Percentiles rank a stretch among this genome's conserved stretches.
Evolutionary conservation across 2,888 invertebrate species (phyloP).

Genomic region (Caenorhabditis uteleia): DNA sequence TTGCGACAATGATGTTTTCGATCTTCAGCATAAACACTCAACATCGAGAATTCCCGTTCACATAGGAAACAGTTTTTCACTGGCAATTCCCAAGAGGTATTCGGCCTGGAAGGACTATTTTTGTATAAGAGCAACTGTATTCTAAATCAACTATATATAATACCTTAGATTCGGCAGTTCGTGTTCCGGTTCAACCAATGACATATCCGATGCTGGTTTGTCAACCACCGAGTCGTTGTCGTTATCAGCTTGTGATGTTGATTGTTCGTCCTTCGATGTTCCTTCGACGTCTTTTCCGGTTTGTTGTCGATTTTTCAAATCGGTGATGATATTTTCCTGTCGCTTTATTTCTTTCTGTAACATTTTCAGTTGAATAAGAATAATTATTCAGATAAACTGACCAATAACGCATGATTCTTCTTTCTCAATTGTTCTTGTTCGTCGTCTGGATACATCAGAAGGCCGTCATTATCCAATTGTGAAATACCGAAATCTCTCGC

Average conservation of each 20-base stretch:
- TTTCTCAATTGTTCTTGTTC: slow-evolving; percentile 31
- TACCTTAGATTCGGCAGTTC: slow-evolving; percentile 16
- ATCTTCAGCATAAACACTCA: slow-evolving; percentile 24
- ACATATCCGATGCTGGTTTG: slow-evolving; percentile 29
- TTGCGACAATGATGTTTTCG: slow-evolving; percentile 44
- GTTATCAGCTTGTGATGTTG: no score
- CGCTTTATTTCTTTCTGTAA: background rate
- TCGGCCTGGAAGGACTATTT: no score
- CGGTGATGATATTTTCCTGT: slow-evolving; percentile 11
- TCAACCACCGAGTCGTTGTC: no score
- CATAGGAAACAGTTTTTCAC: slow-evolving; percentile 44
- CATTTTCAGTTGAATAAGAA: no score
- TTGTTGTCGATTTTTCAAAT: no score
- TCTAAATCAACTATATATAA: no score
- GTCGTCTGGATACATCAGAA: slow-evolving; percentile 38
- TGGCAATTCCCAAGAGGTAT: no score
- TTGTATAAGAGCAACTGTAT: no score
- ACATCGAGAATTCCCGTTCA: slow-evolving; percentile 10
- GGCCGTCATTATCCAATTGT: slow-evolving; percentile 47
- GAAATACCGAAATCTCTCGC: background rate
- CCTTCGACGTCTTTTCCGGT: background rate
- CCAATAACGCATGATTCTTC: slow-evolving; percentile 8
- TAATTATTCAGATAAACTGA: background rate
- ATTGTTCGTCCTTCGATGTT: no score
- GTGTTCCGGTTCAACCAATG: slow-evolving; percentile 25